Base-by-base conservation (phyloP, 2,888 invertebrate species). In the Neelides folsomi region DNA sequence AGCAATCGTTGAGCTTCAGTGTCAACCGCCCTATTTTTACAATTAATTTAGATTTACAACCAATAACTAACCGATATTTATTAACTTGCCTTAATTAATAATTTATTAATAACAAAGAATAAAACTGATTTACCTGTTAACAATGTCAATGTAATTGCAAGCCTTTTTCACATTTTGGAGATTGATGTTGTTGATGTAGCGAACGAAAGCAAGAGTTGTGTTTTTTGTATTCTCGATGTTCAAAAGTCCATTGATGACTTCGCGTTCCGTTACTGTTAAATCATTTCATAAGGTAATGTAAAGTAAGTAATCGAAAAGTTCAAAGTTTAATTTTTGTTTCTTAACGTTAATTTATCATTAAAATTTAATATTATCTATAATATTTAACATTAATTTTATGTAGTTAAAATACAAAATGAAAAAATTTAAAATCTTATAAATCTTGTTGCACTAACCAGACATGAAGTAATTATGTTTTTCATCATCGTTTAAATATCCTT, bases 391-490 rank as follows among this genome's bases (percentile, higher is more conserved):
- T n/a, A n/a, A n/a, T n/a, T n/a, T 27, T 27, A 27, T 5, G 27
- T 27, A 27, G 3, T 27, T 27, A 27, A 27, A 7, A 27, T 27
- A 27, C 7, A 27, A 27, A 27, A 27, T 27, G 3, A 27, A 27
- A 27, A 27, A 27, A 27, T 27, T 27, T 27, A 27, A 5, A 27
- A 27, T 7, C 7, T 27, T 27, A 27, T 5, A 5, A 27, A 27
- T 5, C 27, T 27, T 3, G 3, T 7, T 6, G 5, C 27, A 10
- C 34, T 15, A 73, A 93, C 93, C 94, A 53, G 95, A 94, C 95
- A 97, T 97, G 68, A 93, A 95, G 69, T 95, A 97, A 71, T 93
- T 95, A 67, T 97, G 97, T 81, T 88, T 92, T 1, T 84, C 82
- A 50, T 94, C 93, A 63, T 87, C 82, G 66, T 86, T 86, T 68